These are phyloP conservation scores for Pteropus alecto DNA, from an alignment of 2,113 vertebrate genomes.

Conservation along the genomic window DNA sequence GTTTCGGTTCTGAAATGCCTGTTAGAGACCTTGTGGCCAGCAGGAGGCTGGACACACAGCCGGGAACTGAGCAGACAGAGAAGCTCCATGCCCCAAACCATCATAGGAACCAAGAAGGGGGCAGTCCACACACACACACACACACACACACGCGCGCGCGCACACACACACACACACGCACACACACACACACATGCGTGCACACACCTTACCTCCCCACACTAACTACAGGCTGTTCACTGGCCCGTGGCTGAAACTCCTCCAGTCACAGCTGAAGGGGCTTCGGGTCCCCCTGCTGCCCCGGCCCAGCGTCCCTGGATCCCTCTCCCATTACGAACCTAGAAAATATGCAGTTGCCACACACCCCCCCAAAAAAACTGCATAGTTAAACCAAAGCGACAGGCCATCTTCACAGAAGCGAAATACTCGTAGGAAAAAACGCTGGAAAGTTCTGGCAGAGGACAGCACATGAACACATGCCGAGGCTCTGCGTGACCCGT, in stretches of 20 bases:
- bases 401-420: constrained; percentile 39
- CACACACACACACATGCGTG: not conserved
- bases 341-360: constrained; percentile 63
- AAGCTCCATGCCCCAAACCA: not conserved
- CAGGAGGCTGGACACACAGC: not conserved
- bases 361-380: constrained; percentile 27
- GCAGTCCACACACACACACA: too few relatives aligned
- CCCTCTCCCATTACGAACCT: constrained; percentile 71
- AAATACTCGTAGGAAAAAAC: constrained; percentile 54
- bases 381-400: constrained; percentile 58
- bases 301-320: not conserved
- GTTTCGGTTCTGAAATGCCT: not conserved
- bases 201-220: not conserved
- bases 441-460: constrained; percentile 66
- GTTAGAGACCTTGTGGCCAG: not conserved
- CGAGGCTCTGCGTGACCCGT: constrained; percentile 70
- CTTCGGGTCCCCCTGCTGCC: not conserved
- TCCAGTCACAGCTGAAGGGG: not conserved
- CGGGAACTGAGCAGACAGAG: not conserved
- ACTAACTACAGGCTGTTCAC: not conserved
- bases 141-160: too few relatives aligned
- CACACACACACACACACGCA: too few relatives aligned
- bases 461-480: constrained; percentile 62
- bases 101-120: not conserved
- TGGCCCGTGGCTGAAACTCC: not conserved